phyloP scores from a whole-genome alignment of 92 coral and sea anemone genomes.

The Epizoanthus ramosus region DNA sequence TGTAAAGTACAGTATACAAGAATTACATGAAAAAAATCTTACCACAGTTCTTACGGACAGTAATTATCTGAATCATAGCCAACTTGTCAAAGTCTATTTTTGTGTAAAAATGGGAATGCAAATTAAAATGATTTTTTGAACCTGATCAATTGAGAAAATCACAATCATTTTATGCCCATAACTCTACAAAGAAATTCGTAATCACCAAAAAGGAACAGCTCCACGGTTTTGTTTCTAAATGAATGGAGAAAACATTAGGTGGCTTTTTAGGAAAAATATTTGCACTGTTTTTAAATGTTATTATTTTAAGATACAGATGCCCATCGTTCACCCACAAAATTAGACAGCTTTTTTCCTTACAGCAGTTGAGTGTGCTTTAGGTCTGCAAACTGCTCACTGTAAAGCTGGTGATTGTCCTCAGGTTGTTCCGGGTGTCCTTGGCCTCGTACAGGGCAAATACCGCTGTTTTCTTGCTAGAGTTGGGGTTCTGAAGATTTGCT shows the following conservation, averaged over 20 bases:
- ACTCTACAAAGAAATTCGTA: slow-evolving; percentile 3
- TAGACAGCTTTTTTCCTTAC: background rate
- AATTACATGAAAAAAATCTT: background rate
- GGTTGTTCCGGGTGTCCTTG: slow-evolving; percentile 32
- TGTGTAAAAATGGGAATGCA: background rate
- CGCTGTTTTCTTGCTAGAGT: slow-evolving; percentile 29
- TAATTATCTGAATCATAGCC: background rate
- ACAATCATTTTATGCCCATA: too few relatives aligned
- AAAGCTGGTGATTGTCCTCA: background rate
- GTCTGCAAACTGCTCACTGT: slow-evolving; percentile 4
- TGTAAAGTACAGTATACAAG: background rate
- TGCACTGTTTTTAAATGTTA: background rate
- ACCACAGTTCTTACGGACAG: background rate
- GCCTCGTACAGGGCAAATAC: slow-evolving; percentile 16
- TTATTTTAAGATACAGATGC: background rate
- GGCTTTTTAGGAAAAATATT: background rate
- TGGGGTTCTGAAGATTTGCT: slow-evolving; percentile 26
- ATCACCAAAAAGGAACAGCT: slow-evolving; percentile 9
- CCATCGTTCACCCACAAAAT: background rate
- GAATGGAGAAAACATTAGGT: background rate
- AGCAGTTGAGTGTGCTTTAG: slow-evolving; percentile 5
- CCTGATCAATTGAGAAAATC: slow-evolving; percentile 34
- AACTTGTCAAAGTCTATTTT: background rate
- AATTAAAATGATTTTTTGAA: background rate
- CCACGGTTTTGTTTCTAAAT: slow-evolving; percentile 5